A percentile compares a stretch with the other conserved stretches of the same genome.
These are phyloP conservation scores for Alloscopus bannaensis DNA, from an alignment of 2,888 invertebrate species.

Conservation along the genomic window DNA sequence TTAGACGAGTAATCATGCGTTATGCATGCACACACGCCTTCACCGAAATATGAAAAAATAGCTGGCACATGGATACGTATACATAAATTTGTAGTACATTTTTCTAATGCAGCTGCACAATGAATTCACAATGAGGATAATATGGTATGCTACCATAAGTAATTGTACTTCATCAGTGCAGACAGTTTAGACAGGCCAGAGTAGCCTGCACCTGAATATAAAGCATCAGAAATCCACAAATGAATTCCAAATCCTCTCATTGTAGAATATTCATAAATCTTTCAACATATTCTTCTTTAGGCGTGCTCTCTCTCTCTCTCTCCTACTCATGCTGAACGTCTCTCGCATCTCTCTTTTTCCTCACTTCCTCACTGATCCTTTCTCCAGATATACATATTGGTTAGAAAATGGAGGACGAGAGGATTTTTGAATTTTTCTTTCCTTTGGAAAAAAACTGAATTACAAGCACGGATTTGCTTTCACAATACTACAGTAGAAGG, in stretches of 20 bases:
- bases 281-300: conserved; percentile 41
- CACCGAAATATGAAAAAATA: too few species aligned
- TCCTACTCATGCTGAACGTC: background rate
- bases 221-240: conserved; percentile 53
- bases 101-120: too few species aligned
- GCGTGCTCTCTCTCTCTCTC: background rate
- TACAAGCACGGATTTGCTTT: conserved; percentile 36
- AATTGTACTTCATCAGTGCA: conserved; percentile 16
- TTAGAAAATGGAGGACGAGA: background rate
- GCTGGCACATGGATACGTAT: too few species aligned
- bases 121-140: too few species aligned
- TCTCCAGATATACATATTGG: background rate
- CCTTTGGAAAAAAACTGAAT: conserved; percentile 29
- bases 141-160: background rate
- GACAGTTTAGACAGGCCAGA: conserved; percentile 4
- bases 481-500: conserved; percentile 19
- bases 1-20: conserved; percentile 38
- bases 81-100: too few species aligned
- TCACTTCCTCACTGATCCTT: background rate
- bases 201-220: conserved; percentile 18
- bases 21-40: too few species aligned
- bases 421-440: conserved; percentile 35
- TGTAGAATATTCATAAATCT: conserved; percentile 62
- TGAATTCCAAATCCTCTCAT: conserved; percentile 56
- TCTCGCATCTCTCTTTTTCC: conserved; percentile 1